Evolutionary conservation across 2,113 vertebrate species (phyloP), one percentile per base, ranked within the genome.

Genomic region (Ariopsis seemanni): DNA sequence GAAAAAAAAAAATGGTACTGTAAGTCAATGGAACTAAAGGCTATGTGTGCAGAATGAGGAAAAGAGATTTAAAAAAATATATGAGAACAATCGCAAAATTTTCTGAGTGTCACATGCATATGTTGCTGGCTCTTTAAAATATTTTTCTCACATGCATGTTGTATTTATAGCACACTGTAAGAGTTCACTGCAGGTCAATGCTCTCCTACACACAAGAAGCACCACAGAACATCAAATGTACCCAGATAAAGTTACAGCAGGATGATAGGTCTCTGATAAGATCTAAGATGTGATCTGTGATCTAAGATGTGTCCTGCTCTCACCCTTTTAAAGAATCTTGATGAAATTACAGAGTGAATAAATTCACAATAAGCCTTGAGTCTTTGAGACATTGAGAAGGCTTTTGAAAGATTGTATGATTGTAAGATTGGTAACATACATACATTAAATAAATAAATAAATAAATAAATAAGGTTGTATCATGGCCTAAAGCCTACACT

Each of bases 131-230:
- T 75, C 57, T 86, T 82, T 78, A 50, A 86, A 74, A 75, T 85
- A 58, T 42, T 67, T 85, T 78, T 86, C 79, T 83, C 52, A 83
- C 84, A 88, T 77, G 52, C 53, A 60, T 62, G 53, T 11, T 88
- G 55, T 88, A 88, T 88, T 88, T 75, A 88, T 88, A 88, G 83
- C 27, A 53, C n/a, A 7, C 57, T 67, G 27, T 71, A 82, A 72
- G 30, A 74, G 80, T 65, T 53, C 60, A 50, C 63, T 22, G 60
- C 34, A 9, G 79, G 34, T 62, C 79, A 34, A 74, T 74, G 67
- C 55, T 30, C 67, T 63, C 55, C 79, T 25, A 34, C 57, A 52
- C 18, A 63, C 25, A 34, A 30, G 71, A 83, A 83, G 52, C 72
- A 55, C 34, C 10, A 20, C 50, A 57, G 17, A 82, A 57, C 62